phyloP scores from a whole-genome alignment of 2,888 invertebrate genomes.

The Hirtodrosophila alboralis region DNA sequence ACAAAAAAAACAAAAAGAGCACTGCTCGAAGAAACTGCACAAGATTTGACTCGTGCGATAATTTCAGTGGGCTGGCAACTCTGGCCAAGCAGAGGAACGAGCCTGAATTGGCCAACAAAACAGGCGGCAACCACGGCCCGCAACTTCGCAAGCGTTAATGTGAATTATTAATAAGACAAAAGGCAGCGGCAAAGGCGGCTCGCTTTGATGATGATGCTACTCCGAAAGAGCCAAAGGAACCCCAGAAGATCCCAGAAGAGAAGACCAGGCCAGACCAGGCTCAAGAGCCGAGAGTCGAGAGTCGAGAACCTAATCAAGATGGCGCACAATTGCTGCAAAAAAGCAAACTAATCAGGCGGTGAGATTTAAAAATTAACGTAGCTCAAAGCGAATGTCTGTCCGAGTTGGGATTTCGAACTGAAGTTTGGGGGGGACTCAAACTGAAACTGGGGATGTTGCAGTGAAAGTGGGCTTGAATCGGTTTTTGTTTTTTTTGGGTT shows the following conservation, averaged over 20 bases:
- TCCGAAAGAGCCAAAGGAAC: conserved; percentile 18
- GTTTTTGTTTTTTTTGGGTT: conserved; percentile 39
- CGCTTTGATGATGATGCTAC: conserved; percentile 75
- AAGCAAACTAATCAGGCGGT: conserved; percentile 83
- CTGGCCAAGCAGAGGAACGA: conserved; percentile 33
- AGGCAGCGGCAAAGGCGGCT: conserved; percentile 77
- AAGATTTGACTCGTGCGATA: conserved; percentile 39
- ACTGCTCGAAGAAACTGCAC: no score
- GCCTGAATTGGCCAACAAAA: conserved; percentile 22
- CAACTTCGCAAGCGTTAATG: conserved; percentile 83
- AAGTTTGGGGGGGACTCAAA: no score
- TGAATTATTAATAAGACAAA: conserved; percentile 84
- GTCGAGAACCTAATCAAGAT: conserved; percentile 71
- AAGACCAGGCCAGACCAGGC: no score
- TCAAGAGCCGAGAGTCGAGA: conserved; percentile 2
- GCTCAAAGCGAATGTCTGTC: conserved; percentile 62
- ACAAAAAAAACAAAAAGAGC: conserved; percentile 22
- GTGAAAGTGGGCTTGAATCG: conserved; percentile 70
- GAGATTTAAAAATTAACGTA: conserved; percentile 83
- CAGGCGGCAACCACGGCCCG: conserved; percentile 74
- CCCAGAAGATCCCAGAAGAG: no score
- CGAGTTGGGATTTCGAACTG: conserved; percentile 3
- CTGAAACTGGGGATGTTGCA: conserved; percentile 21
- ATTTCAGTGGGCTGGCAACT: conserved; percentile 66
- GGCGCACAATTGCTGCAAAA: conserved; percentile 65